These are phyloP conservation scores for Dicentrarchus labrax DNA, from an alignment of 2,113 vertebrate genomes.

Conservation along the genomic window DNA sequence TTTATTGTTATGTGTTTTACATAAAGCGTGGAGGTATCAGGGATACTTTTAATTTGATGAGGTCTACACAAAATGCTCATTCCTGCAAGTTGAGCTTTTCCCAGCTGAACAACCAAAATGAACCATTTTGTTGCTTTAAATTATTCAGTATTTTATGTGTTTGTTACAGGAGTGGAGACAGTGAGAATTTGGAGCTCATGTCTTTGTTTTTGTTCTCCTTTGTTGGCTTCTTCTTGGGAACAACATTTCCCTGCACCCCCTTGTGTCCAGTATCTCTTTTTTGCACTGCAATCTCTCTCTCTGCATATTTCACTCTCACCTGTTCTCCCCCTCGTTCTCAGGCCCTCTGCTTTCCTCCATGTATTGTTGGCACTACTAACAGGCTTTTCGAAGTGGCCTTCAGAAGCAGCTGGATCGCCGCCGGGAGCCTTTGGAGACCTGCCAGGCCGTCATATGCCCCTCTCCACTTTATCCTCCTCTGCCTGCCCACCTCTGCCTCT, in stretches of 20 bases:
- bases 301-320: not conserved
- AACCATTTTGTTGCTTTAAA: not conserved
- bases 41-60: not conserved
- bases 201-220: not conserved
- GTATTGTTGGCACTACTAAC: conserved; percentile 59
- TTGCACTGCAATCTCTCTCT: not conserved
- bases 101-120: not conserved
- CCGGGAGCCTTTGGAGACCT: conserved; percentile 60
- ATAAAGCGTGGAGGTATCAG: not conserved
- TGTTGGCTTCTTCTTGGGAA: not conserved
- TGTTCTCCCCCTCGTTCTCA: not conserved
- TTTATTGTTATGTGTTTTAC: not conserved
- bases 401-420: conserved; percentile 69
- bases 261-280: conserved; percentile 1
- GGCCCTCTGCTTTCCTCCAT: conserved; percentile 8
- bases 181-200: not conserved
- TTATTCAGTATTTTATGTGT: not conserved
- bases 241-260: not conserved
- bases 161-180: not conserved
- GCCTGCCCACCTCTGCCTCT: conserved; percentile 31
- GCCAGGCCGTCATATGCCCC: conserved; percentile 61
- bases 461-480: conserved; percentile 59
- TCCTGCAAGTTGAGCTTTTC: not conserved
- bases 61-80: not conserved
- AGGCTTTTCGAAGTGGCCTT: conserved; percentile 60